phyloP scores from a whole-genome alignment of 2,888 invertebrate genomes.

The Protodeltote pygarga region DNA sequence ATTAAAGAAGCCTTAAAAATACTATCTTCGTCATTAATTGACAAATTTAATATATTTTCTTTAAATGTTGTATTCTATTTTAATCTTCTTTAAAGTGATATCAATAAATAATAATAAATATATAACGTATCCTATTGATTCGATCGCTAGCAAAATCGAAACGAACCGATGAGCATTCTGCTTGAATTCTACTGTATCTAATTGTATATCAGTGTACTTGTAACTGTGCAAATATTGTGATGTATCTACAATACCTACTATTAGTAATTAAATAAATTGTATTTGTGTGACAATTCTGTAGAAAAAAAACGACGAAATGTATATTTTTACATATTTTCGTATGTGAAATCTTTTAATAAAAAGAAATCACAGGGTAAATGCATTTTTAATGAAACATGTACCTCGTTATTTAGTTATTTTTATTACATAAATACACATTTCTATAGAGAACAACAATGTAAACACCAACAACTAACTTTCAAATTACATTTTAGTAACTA shows the following conservation, averaged over 20 bases:
- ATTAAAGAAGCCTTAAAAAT: too few species aligned
- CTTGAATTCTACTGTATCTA: too few species aligned
- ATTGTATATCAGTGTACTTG: conserved; percentile 44
- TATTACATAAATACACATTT: conserved; percentile 60
- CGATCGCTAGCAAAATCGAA: too few species aligned
- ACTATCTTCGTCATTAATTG: too few species aligned
- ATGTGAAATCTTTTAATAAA: conserved; percentile 64
- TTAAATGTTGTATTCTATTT: too few species aligned
- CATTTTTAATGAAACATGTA: conserved; percentile 52
- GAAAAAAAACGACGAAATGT: conserved; percentile 52
- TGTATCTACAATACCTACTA: conserved; percentile 40
- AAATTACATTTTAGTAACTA: conserved; percentile 45
- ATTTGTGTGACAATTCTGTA: conserved; percentile 47
- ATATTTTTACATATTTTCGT: conserved; percentile 63
- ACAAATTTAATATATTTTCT: too few species aligned
- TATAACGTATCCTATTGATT: too few species aligned
- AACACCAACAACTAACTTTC: conserved; percentile 44
- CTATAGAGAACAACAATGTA: conserved; percentile 43
- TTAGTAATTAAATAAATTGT: conserved; percentile 32
- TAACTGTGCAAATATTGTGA: conserved; percentile 47
- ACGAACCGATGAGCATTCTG: too few species aligned
- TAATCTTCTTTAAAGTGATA: too few species aligned
- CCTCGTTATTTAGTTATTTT: conserved; percentile 44
- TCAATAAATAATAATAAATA: too few species aligned
- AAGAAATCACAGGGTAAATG: conserved; percentile 51